Percentiles rank a stretch among this genome's conserved stretches.
These are phyloP conservation scores for Suricata suricatta DNA, from an alignment of 2,113 vertebrate species.

Conservation along the genomic window DNA sequence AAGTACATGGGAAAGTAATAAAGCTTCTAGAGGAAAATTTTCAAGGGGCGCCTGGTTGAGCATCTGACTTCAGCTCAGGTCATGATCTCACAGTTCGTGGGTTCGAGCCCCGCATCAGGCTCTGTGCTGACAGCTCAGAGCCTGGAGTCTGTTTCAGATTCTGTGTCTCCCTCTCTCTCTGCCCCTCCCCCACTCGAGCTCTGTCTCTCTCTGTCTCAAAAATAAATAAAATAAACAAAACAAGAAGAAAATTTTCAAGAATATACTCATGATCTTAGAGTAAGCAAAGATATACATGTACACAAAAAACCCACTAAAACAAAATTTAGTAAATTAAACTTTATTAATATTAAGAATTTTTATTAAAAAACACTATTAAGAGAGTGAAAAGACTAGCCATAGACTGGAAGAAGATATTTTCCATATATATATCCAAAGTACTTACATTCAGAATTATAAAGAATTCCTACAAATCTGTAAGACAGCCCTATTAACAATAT, in stretches of 20 bases:
- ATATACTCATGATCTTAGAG: background rate
- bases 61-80: no score
- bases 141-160: no score
- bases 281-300: conserved; percentile 16
- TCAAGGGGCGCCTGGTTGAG: background rate
- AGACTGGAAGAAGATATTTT: background rate
- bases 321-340: background rate
- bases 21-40: background rate
- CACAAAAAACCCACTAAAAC: background rate
- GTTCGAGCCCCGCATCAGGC: no score
- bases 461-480: background rate
- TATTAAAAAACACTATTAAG: background rate
- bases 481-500: background rate
- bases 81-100: no score
- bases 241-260: background rate
- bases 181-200: no score
- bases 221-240: no score
- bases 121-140: no score
- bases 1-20: conserved; percentile 21
- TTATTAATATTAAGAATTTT: background rate
- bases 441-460: background rate
- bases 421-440: background rate
- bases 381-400: background rate
- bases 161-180: no score
- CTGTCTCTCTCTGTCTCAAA: no score